Conservation (phyloP, 30 jellyfish, hydroid and myxozoan species). For the Turritopsis rubra region DNA sequence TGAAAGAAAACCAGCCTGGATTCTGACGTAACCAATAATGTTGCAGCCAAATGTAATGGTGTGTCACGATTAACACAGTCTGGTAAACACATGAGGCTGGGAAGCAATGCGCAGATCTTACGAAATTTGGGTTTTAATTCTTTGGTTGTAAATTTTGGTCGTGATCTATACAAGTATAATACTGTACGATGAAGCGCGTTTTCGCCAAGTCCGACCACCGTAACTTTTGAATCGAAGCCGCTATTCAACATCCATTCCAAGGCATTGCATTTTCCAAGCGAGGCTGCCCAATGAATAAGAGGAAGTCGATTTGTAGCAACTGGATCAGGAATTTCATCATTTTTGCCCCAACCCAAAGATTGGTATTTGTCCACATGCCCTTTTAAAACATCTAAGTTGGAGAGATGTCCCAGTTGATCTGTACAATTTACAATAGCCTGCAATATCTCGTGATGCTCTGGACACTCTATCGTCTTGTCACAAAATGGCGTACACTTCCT, state of each 20-base stretch:
- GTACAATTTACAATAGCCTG: conserved; percentile 96
- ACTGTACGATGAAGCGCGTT: conserved; percentile 85
- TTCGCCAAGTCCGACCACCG: conserved; percentile 79
- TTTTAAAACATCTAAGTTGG: conserved; percentile 79
- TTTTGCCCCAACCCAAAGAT: conserved; percentile 71
- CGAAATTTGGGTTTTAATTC: conserved; percentile 84
- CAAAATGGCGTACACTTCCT: conserved; percentile 96
- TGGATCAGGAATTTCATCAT: conserved; percentile 92
- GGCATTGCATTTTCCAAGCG: conserved; percentile 92
- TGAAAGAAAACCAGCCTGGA: conserved; percentile 80
- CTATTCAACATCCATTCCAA: conserved; percentile 90
- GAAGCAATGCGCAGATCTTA: conserved; percentile 51
- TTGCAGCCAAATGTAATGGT: conserved; percentile 88
- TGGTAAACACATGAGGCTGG: conserved; percentile 49
- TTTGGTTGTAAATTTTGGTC: conserved; percentile 82
- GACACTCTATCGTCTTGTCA: conserved; percentile 89
- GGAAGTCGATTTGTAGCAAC: conserved; percentile 74
- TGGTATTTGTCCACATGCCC: conserved; percentile 78
- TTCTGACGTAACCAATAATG: conserved; percentile 77
- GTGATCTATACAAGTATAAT: conserved; percentile 68
- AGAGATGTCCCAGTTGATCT: conserved; percentile 88
- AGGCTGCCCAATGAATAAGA: conserved; percentile 97
- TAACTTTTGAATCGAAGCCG: conserved; percentile 72
- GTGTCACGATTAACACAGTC: conserved; percentile 73
- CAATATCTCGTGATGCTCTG: conserved; percentile 90